These are phyloP conservation scores for Lepidothrix coronata DNA, from an alignment of 2,113 vertebrate species.

Conservation along the genomic window DNA sequence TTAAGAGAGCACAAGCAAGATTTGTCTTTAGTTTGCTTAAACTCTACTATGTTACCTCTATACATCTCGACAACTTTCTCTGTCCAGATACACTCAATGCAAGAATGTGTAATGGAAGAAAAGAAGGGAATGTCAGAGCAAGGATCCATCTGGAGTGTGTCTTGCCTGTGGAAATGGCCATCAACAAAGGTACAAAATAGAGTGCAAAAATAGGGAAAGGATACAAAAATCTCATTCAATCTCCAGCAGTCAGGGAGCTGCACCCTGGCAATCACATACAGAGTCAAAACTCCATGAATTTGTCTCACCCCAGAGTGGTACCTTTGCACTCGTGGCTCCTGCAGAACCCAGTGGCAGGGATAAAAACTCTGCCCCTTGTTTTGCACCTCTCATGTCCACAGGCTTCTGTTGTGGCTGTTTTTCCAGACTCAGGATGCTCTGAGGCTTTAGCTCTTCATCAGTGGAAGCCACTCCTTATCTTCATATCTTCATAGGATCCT, in stretches of 20 bases:
- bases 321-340: neutral
- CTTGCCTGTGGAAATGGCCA: neutral
- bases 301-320: fast-evolving
- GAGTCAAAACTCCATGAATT: neutral
- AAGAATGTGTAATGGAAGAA: neutral
- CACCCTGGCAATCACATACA: neutral
- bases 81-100: neutral
- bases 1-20: neutral
- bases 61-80: neutral
- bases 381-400: fast-evolving
- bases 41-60: neutral
- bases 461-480: neutral
- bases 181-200: neutral
- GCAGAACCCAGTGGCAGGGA: neutral
- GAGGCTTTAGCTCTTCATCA: neutral
- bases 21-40: neutral
- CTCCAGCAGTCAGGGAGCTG: neutral
- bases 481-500: neutral
- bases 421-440: neutral
- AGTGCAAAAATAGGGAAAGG: neutral
- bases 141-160: neutral
- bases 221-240: neutral
- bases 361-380: neutral
- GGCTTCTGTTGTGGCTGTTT: neutral
- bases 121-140: neutral